Evolutionary conservation across 37 sponge, comb jelly and placozoan species (phyloP).

Genomic region (Tethya wilhelma): DNA sequence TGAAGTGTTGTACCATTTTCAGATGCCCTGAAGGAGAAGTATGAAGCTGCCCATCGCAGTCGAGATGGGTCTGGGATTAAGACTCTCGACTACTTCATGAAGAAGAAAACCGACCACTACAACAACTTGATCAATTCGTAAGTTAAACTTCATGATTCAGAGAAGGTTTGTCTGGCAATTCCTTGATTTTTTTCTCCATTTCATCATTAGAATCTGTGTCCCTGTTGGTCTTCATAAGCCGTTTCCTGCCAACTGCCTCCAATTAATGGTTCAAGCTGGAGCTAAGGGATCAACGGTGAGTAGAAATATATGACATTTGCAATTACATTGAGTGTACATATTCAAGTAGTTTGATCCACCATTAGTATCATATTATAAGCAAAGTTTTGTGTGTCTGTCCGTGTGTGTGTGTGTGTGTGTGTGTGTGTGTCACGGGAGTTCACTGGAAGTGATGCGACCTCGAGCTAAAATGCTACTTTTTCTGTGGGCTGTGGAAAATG

Average conservation of each 20-base stretch:
- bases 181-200: not conserved
- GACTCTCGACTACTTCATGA: conserved; percentile 71
- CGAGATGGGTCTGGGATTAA: conserved; percentile 53
- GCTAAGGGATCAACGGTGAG: conserved; percentile 94
- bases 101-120: conserved; percentile 67
- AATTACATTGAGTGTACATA: not conserved
- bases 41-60: conserved; percentile 69
- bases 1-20: not conserved
- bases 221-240: conserved; percentile 82
- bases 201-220: conserved; percentile 61
- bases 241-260: conserved; percentile 91
- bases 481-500: too few species aligned
- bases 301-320: not conserved
- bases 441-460: too few species aligned
- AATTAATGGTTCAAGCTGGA: conserved; percentile 95
- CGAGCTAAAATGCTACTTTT: too few species aligned
- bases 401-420: too few species aligned
- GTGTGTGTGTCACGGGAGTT: too few species aligned
- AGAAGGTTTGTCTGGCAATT: too few species aligned
- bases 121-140: conserved; percentile 83
- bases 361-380: too few species aligned
- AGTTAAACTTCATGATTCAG: not conserved
- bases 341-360: not conserved
- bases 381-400: too few species aligned
- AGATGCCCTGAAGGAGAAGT: conserved; percentile 59